A percentile compares a stretch with the other conserved stretches of the same genome.
Evolutionary conservation across 2,113 vertebrate species (phyloP).

Genomic region (Psilopsiagon aymara): DNA sequence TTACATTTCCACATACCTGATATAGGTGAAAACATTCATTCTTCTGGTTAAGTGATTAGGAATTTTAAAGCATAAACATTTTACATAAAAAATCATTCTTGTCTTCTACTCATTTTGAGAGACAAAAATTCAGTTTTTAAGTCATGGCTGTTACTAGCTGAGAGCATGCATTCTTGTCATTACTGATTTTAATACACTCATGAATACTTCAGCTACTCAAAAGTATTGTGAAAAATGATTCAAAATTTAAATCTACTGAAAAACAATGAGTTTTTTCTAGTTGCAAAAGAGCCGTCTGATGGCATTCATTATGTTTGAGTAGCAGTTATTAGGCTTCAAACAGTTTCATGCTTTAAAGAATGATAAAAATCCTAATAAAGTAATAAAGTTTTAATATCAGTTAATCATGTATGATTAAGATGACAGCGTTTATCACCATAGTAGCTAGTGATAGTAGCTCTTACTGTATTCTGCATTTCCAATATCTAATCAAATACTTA

Average conservation of each 20-base stretch:
- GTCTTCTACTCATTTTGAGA: background rate
- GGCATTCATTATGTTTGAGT: background rate
- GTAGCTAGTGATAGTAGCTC: slow-evolving; percentile 30
- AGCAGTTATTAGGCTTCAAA: slow-evolving; percentile 12
- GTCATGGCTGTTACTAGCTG: background rate
- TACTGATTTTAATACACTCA: background rate
- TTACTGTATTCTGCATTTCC: background rate
- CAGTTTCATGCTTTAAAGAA: background rate
- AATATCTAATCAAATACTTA: background rate
- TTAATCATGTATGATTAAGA: slow-evolving; percentile 31
- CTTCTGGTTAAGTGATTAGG: background rate
- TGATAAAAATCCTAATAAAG: background rate
- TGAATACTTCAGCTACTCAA: background rate
- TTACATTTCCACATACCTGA: background rate
- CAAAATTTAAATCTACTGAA: background rate
- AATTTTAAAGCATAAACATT: background rate
- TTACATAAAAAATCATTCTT: background rate
- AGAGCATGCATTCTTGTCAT: background rate
- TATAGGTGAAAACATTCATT: background rate
- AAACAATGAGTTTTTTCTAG: background rate
- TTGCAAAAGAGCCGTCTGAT: background rate
- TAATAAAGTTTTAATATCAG: background rate
- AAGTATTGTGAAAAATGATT: background rate
- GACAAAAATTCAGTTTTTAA: background rate
- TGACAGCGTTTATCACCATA: slow-evolving; percentile 27